These are phyloP conservation scores for Theonella swinhoei DNA, from an alignment of 37 sponge, comb jelly and placozoan genomes.

Conservation along the genomic window DNA sequence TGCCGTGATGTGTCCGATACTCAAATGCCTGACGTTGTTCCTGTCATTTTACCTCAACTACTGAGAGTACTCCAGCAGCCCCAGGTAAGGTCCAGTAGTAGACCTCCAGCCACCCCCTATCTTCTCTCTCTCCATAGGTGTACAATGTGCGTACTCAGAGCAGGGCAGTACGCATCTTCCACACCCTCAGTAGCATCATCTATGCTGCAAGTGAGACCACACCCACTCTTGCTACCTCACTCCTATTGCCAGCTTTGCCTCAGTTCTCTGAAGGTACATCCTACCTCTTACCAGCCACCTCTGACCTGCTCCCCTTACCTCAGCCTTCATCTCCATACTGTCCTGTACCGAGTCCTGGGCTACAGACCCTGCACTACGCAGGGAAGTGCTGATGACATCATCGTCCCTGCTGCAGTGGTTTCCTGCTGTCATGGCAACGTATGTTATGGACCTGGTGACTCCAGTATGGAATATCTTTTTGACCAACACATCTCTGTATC, in stretches of 20 bases:
- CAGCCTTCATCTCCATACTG: constrained; percentile 49
- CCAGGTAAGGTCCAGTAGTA: constrained; percentile 13
- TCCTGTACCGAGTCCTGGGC: constrained; percentile 4
- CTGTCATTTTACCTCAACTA: constrained; percentile 57
- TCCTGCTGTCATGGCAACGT: constrained; percentile 46
- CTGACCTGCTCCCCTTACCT: constrained; percentile 27
- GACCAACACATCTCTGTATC: constrained; percentile 25
- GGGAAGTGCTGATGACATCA: constrained; percentile 58
- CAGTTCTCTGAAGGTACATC: too few relatives aligned
- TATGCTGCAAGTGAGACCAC: constrained; percentile 12
- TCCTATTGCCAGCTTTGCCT: background rate
- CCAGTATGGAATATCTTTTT: constrained; percentile 68
- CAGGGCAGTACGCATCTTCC: constrained; percentile 66
- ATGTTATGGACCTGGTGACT: constrained; percentile 37
- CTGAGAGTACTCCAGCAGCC: constrained; percentile 43
- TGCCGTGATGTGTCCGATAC: constrained; percentile 58
- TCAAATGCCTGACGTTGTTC: constrained; percentile 57
- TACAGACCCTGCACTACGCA: constrained; percentile 54
- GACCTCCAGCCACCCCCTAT: constrained; percentile 6
- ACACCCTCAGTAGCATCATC: constrained; percentile 42
- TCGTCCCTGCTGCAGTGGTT: constrained; percentile 51
- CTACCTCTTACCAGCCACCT: background rate
- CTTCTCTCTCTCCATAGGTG: constrained; percentile 19
- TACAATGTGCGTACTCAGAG: constrained; percentile 56
- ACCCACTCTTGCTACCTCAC: background rate